Base-by-base conservation (phyloP, 2,113 vertebrate species). In the Cyanoliseus patagonus region DNA sequence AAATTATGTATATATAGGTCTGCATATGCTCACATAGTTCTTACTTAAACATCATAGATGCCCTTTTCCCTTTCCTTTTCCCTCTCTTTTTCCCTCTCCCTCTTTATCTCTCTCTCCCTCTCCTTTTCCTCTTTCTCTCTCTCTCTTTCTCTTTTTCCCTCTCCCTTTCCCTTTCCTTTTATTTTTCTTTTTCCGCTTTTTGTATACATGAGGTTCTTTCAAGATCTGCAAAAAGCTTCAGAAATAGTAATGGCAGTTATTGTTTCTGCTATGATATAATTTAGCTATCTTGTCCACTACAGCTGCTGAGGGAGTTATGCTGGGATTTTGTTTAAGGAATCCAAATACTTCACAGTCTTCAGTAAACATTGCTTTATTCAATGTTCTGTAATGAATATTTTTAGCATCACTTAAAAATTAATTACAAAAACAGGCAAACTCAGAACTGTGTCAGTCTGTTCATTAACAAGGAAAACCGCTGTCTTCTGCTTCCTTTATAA, bases 71-170 rank as follows among this genome's bases (percentile, higher is more conserved):
- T 46, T 47, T 23, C 13, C 15, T n/a, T 46, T 33, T 44, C 8
- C 11, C 19, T 78, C 47, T 18, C 13, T 9, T 31, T 76, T 61
- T 28, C 37, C 35, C 6, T 35, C 53, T 20, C 39, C 4, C 11
- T 44, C 74, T 30, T 4, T 24, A 33, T 33, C 72, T 39, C 12
- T 7, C 27, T 49, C 41, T 41, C 2, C 24, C 61, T 90, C 46
- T 5, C 1, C 5, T 6, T 39, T 53, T 7, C 7, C 18, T 39
- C 11, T 42, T 6, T 13, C 12, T 20, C 13, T 14, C 4, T 2
- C 17, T 49, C 11, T 17, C 6, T 62, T 37, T 27, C 13, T 37
- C 12, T 7, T 19, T 69, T 35, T 13, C 22, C 11, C 30, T 87
- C 46, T 37, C 31, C 30, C 7, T 35, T 63, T 23, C 46, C 5